Base-by-base conservation (phyloP, 2,888 invertebrate genomes). In the Hypolimnas misippus region DNA sequence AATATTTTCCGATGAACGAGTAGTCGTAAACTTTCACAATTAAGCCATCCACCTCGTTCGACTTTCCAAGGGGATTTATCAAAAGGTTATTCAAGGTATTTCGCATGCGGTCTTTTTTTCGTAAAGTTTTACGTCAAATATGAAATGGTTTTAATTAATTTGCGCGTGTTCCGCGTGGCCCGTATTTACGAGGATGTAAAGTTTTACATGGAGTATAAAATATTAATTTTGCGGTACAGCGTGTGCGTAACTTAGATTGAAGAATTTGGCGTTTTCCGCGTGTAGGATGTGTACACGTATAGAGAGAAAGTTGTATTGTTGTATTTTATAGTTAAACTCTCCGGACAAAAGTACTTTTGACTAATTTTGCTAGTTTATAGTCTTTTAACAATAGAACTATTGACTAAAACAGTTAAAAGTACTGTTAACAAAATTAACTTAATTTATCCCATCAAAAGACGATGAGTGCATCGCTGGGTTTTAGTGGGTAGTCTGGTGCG, bases 31-130 rank as follows among this genome's bases (percentile, higher is more conserved):
- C 52, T 53, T 53, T 53, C 19, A 53, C 52, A 53, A 53, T 53
- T 38, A 53, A 38, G 52, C 52, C 31, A 17, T 53, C 35, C 14
- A 52, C 16, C 52, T 52, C 52, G 38, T 38, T 38, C 38, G 35
- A 53, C 35, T 53, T 53, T 53, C 21, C 17, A 53, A 35, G 21
- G 31, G 38, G 52, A 21, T 21, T 53, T 53, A 53, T 53, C 38
- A 53, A 53, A 53, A 53, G 35, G 52, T 53, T 35, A 53, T 53
- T 53, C 52, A 21, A 53, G 38, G 31, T 19, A 53, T 53, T 53
- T 38, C 35, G 8, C n/a, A 17, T 51, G 16, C 49, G 25, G 33
- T 8, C 12, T 12, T 29, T 29, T 21, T 44, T 44, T 44, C 25
- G 25, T 5, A 14, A 49, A 49, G 49, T 49, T 49, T 49, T 2